Percentiles rank a stretch among this genome's conserved stretches.
Evolutionary conservation across 2,888 invertebrate species (phyloP).

Genomic region (Eilema griseolum): DNA sequence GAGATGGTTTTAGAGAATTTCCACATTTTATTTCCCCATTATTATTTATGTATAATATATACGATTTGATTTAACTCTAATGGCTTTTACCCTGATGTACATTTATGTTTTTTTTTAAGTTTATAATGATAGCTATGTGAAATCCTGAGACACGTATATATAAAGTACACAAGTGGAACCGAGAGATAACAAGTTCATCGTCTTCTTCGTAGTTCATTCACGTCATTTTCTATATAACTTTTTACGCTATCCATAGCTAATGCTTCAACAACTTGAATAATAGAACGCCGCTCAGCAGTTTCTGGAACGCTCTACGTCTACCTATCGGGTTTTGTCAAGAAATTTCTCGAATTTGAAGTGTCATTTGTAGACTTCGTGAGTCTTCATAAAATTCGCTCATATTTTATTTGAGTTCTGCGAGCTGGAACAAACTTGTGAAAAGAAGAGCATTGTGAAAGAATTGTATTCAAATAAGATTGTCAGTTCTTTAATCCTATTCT

Average conservation of each 20-base stretch:
- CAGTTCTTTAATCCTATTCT: slow-evolving; percentile 34
- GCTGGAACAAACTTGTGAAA: slow-evolving; percentile 34
- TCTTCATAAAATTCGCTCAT: slow-evolving; percentile 29
- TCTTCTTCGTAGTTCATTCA: slow-evolving; percentile 10
- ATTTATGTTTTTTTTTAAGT: no score
- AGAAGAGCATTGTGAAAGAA: slow-evolving; percentile 27
- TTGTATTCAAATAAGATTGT: slow-evolving; percentile 27
- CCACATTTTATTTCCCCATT: no score
- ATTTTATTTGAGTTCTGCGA: slow-evolving; percentile 45
- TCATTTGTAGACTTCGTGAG: slow-evolving; percentile 59
- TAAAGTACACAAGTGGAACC: background rate
- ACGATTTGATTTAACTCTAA: no score
- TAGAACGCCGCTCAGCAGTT: background rate
- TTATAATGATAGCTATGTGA: background rate
- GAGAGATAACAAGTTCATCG: slow-evolving; percentile 16
- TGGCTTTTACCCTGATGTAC: no score
- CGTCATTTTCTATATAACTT: background rate
- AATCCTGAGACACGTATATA: slow-evolving; percentile 11
- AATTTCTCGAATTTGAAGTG: slow-evolving; percentile 84
- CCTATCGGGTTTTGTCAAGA: slow-evolving; percentile 62
- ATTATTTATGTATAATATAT: no score
- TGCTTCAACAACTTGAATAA: background rate
- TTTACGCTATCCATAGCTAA: background rate
- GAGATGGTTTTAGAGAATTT: no score
- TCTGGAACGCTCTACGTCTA: slow-evolving; percentile 43